Evolutionary conservation across 2,797 vertebrate genomes (phyloP), one percentile per base, ranked within the genome.

Genomic region (Chelon auratus): DNA sequence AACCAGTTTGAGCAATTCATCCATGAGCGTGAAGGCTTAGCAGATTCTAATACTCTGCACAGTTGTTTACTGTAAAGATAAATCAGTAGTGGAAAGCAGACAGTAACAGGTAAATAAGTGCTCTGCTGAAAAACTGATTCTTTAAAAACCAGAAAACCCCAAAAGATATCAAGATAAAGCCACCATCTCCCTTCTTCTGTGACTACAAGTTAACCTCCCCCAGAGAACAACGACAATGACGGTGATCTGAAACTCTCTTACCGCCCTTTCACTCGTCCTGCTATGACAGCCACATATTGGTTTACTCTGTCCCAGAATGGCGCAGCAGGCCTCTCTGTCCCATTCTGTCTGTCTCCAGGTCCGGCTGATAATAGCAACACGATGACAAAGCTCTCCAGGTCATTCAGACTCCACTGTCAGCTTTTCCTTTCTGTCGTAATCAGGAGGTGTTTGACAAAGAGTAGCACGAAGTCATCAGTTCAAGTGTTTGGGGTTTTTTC

Each of bases 371-470:
- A 76, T 62, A 54, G 68, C 20, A 67, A 62, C 58, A 51, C 51
- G 64, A 65, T 67, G 58, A 84, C 75, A 83, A 82, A 82, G 81
- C 77, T 73, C 71, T 81, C 18, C 57, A 55, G 77, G 79, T 65
- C 72, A 69, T 81, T 85, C 74, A 77, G 78, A 74, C 20, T 1
- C 39, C 68, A 20, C 64, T 5, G 72, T 87, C 79, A 85, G 75
- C 78, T 68, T 80, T 84, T 81, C 47, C 45, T 84, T 70, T 79
- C 54, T 73, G 40, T 63, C 55, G 33, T 22, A 69, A 57, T 55
- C 68, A 78, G 65, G 74, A 68, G 62, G 52, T 9, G 13, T 64
- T 48, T 50, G 40, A 83, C 69, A 84, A 81, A 81, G 75, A 74
- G 69, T 26, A 56, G 58, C 65, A 72, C 68, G 1, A 63, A 73